phyloP scores from a whole-genome alignment of 2,888 invertebrate genomes.

The Villa cingulata region DNA sequence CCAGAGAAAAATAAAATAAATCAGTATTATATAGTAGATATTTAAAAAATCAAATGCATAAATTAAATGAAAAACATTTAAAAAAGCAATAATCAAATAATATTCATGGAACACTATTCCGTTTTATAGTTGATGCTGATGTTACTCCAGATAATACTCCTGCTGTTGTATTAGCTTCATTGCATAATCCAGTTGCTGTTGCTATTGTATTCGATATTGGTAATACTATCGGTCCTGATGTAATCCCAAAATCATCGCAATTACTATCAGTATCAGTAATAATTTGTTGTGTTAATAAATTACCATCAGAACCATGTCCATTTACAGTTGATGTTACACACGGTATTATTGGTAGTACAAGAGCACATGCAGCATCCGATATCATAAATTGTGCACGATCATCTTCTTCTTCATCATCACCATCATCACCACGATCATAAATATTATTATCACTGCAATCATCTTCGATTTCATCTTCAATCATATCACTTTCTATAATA shows the following conservation, averaged over 20 bases:
- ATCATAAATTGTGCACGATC: background rate
- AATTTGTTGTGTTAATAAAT: no score
- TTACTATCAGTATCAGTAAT: no score
- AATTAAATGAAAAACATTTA: conserved; percentile 5
- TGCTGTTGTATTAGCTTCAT: background rate
- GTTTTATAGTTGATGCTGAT: conserved; percentile 1
- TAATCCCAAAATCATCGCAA: no score
- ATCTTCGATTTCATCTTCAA: conserved; percentile 4
- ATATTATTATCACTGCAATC: conserved; percentile 4
- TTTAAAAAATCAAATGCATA: background rate
- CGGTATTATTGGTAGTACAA: background rate
- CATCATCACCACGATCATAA: background rate
- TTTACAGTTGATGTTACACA: background rate
- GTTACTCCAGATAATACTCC: conserved; percentile 1
- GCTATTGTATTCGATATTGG: no score
- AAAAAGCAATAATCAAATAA: conserved; percentile 8
- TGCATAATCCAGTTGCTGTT: no score
- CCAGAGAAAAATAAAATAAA: no score
- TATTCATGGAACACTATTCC: conserved; percentile 12
- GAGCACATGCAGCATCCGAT: conserved; percentile 8
- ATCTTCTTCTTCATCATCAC: background rate
- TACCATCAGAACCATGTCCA: no score
- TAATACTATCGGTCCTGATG: no score
- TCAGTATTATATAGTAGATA: no score
- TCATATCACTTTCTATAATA: background rate